Evolutionary conservation across 2,888 invertebrate species (phyloP), one percentile per base, ranked within the genome.

Genomic region (Drosophila kambysellisi): DNA sequence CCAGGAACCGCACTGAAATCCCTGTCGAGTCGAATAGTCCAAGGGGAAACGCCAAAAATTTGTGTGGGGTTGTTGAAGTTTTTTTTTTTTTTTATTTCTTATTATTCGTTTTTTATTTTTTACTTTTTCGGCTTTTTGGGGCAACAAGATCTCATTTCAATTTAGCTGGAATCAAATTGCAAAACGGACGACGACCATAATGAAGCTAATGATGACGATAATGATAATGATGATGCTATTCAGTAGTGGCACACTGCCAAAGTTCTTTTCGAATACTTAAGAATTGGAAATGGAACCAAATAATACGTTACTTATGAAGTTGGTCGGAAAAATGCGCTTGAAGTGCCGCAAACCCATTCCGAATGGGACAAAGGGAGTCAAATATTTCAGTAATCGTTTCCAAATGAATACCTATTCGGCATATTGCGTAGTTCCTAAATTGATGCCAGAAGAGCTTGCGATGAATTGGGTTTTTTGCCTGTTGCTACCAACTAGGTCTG

Each of bases 101-200:
- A 51, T 53, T 60, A 57, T 63, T 51, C 8, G 48, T 63, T 58
- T 60, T 56, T 69, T 30, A 51, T 8, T 60, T 29, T 20, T 25
- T 25, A 25, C 7, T 25, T 46, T 46, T 46, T 46, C 46, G 46
- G 62, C 37, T 70, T 82, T 85, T 83, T 76, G 53, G 75, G 86
- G 70, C 76, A 87, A 77, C 73, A 74, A 82, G 81, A 85, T 79
- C 76, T 89, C 76, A 82, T 89, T 89, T 82, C 84, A 70, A 80
- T 89, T 87, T 88, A 87, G 81, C 89, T 83, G 89, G 89, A 89
- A 89, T 89, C 76, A 88, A 85, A 85, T 87, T 87, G 83, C 85
- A 81, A 82, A 80, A 78, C 65, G 67, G 66, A 74, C 74, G 68
- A 80, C 53, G 60, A 62, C 53, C 48, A 67, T 54, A 63, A 72